Evolutionary conservation across 2,113 vertebrate species (phyloP).

Genomic region (Zosterops hypoxanthus): DNA sequence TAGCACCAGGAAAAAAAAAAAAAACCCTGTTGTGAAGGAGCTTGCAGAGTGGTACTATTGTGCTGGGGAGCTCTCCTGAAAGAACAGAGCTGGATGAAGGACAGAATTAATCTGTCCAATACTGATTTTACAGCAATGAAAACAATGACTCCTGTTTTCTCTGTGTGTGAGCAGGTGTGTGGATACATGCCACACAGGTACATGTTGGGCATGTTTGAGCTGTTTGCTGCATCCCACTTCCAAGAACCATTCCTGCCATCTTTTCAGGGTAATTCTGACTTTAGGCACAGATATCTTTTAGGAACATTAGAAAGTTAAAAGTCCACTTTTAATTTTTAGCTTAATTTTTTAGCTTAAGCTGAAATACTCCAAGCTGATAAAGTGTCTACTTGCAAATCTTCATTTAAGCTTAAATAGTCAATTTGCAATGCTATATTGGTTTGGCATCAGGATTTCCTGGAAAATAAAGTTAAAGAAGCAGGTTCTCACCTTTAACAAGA

Average conservation of each 20-base stretch:
- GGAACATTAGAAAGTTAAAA: not conserved
- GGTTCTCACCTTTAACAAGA: not conserved
- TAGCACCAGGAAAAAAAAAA: not conserved
- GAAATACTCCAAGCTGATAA: slow-evolving; percentile 22
- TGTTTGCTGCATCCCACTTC: not conserved
- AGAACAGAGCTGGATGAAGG: slow-evolving; percentile 45
- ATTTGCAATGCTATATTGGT: not conserved
- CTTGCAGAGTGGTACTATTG: slow-evolving; percentile 19
- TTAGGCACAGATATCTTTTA: not conserved
- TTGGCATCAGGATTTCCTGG: not conserved
- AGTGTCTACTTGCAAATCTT: not conserved
- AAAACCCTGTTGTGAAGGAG: slow-evolving; percentile 17
- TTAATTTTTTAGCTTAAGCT: slow-evolving; percentile 2
- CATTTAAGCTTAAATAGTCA: not conserved
- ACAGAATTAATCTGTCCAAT: slow-evolving; percentile 53
- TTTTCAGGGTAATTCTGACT: not conserved
- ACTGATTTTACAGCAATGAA: slow-evolving; percentile 35
- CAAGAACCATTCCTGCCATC: not conserved
- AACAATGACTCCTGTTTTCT: not conserved
- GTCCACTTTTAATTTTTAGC: slow-evolving; percentile 22
- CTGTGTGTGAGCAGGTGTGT: not conserved
- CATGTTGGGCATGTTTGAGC: rapidly evolving
- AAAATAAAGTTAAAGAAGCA: not conserved
- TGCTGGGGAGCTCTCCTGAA: slow-evolving; percentile 33
- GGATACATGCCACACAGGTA: not conserved